Conservation (phyloP, 1,140 invertebrate species). For the Metaphire vulgaris region DNA sequence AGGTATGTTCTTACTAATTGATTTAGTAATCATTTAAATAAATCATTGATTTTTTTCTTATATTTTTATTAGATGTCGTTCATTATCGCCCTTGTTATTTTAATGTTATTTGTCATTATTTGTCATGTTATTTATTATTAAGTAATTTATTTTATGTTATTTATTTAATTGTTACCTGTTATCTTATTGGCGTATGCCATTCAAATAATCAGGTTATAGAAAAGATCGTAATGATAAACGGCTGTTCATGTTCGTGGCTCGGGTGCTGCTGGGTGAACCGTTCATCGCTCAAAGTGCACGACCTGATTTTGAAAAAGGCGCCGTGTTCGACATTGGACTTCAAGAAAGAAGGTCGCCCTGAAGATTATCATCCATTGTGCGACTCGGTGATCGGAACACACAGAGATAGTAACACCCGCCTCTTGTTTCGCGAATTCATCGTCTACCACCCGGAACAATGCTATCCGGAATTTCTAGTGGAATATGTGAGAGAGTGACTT, state of each 20-base stretch:
- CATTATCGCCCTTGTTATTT: background rate
- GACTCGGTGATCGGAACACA: slow-evolving; percentile 22
- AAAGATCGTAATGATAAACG: too few species aligned
- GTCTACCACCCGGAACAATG: slow-evolving; percentile 14
- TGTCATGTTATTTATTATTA: background rate
- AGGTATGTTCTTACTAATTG: too few species aligned
- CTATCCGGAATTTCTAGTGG: slow-evolving; percentile 19
- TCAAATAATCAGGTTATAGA: background rate
- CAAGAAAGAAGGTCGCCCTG: background rate
- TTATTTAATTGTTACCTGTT: background rate
- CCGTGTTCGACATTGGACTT: background rate
- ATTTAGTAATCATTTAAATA: too few species aligned
- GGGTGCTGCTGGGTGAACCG: slow-evolving; percentile 10
- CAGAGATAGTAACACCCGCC: background rate
- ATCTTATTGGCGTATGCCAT: background rate
- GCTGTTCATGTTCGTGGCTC: slow-evolving; percentile 12
- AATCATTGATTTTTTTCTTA: background rate
- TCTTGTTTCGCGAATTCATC: slow-evolving; percentile 21
- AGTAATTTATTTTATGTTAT: background rate
- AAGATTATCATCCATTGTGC: background rate
- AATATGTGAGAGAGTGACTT: slow-evolving; percentile 11
- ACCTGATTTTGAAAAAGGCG: background rate
- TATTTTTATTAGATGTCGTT: background rate
- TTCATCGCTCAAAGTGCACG: background rate
- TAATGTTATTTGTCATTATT: background rate